Evolutionary conservation across 2,888 invertebrate species (phyloP).

Genomic region (Epistrophella euchroma): DNA sequence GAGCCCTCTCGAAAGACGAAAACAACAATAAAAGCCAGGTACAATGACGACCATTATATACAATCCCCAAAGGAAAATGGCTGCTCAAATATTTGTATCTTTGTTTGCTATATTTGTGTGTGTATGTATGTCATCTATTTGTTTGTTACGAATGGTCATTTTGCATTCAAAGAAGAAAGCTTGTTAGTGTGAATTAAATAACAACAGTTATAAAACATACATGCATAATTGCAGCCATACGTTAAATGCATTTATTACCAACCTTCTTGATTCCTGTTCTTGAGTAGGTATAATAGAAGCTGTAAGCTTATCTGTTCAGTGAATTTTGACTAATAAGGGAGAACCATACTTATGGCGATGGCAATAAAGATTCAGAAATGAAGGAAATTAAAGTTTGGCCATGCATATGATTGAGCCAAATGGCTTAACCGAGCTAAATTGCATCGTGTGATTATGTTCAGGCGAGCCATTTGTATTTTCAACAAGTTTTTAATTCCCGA

Average conservation of each 20-base stretch:
- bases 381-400: background rate
- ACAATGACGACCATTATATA: slow-evolving; percentile 5
- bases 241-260: slow-evolving; percentile 62
- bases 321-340: slow-evolving; percentile 3
- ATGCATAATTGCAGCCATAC: slow-evolving; percentile 42
- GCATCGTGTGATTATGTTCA: too few relatives aligned
- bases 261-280: slow-evolving; percentile 10
- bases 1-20: slow-evolving; percentile 23
- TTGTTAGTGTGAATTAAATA: slow-evolving; percentile 58
- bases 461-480: too few relatives aligned
- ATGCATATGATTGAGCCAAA: too few relatives aligned
- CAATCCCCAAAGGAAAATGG: slow-evolving; percentile 24
- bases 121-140: background rate
- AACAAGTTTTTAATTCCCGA: too few relatives aligned
- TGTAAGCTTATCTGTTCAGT: slow-evolving; percentile 36
- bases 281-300: slow-evolving; percentile 29
- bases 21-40: slow-evolving; percentile 4
- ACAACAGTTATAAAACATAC: slow-evolving; percentile 39
- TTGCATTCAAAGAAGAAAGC: background rate
- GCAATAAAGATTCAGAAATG: background rate
- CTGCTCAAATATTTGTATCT: background rate
- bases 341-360: slow-evolving; percentile 20
- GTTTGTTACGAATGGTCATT: slow-evolving; percentile 15
- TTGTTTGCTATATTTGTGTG: background rate
- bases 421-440: too few relatives aligned